Base-by-base conservation (phyloP, 2,797 vertebrate species). In the Chelmon rostratus region DNA sequence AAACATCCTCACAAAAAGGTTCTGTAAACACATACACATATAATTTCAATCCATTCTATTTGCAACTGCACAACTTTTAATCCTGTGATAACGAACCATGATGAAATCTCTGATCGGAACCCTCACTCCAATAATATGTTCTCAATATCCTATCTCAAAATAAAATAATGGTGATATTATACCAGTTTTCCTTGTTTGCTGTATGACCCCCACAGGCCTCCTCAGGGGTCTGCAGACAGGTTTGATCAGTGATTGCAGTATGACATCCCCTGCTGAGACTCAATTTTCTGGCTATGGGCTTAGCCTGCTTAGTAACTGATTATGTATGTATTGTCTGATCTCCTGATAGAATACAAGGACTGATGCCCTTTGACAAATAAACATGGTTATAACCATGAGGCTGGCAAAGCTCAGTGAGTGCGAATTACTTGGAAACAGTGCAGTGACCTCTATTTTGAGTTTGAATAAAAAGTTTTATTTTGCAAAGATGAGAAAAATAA, bases 181-280 rank as follows among this genome's bases (percentile, higher is more conserved):
- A 65, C 46, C 33, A 56, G 52, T 65, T 86, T 73, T 69, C 19
- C 65, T 58, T 76, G 73, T 87, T 71, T 87, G 64, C 78, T 75
- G 81, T 66, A 38, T 76, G 83, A 86, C 63, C 54, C 57, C 89
- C 73, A 69, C 25, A 21, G 71, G 73, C 74, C 28, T 82, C 85
- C 68, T 79, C 57, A 15, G 79, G 68, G 74, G 62, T 79, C 68
- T 69, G 67, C 61, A 86, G 72, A 76, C 82, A 86, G 68, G 81
- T 88, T 81, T 84, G 82, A 85, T 86, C 80, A 75, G 81, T 86
- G 88, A 90, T 89, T 88, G 86, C 81, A 33, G 66, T 54, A 59
- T 76, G 84, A 83, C 82, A 56, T 66, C 54, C 78, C 83, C 83
- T 49, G 87, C 85, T 68, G 82, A 74, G 81, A 81, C 69, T 86